A percentile compares a stretch with the other conserved stretches of the same genome.
phyloP scores from a whole-genome alignment of 2,797 vertebrate genomes.

The Schizopygopsis malacanthus region DNA sequence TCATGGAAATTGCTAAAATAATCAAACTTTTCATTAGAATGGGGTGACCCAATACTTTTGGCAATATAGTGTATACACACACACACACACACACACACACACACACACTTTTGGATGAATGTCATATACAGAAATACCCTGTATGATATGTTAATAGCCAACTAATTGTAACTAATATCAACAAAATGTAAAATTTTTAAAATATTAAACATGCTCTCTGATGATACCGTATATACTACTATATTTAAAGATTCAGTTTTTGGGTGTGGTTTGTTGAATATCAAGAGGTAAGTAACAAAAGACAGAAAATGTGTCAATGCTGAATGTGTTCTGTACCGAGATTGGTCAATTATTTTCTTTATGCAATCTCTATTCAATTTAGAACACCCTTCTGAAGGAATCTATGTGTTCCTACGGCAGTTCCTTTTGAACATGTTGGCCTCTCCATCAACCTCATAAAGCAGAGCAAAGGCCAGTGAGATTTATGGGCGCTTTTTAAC shows the following conservation, averaged over 20 bases:
- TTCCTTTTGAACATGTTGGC: conserved; percentile 8
- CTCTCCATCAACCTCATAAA: background rate
- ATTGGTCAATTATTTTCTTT: background rate
- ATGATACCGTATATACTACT: background rate
- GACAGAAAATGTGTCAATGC: background rate
- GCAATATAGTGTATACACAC: too few relatives aligned
- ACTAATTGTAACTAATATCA: background rate
- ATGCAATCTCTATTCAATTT: background rate
- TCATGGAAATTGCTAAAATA: too few relatives aligned
- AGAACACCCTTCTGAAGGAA: background rate
- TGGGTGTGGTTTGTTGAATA: background rate
- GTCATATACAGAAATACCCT: background rate
- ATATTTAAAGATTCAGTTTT: background rate
- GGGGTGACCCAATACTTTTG: too few relatives aligned
- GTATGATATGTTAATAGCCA: background rate
- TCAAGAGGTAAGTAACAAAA: background rate
- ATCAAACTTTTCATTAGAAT: too few relatives aligned
- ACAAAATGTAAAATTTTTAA: background rate
- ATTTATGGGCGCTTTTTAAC: conserved; percentile 51
- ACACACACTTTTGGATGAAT: too few relatives aligned
- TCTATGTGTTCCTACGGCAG: background rate
- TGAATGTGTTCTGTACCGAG: background rate
- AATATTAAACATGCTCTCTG: background rate
- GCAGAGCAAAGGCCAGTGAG: conserved; percentile 22
- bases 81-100: too few relatives aligned